A percentile compares a stretch with the other conserved stretches of the same genome.
Conservation (phyloP, 2,797 vertebrate genomes). For the Varecia variegata region DNA sequence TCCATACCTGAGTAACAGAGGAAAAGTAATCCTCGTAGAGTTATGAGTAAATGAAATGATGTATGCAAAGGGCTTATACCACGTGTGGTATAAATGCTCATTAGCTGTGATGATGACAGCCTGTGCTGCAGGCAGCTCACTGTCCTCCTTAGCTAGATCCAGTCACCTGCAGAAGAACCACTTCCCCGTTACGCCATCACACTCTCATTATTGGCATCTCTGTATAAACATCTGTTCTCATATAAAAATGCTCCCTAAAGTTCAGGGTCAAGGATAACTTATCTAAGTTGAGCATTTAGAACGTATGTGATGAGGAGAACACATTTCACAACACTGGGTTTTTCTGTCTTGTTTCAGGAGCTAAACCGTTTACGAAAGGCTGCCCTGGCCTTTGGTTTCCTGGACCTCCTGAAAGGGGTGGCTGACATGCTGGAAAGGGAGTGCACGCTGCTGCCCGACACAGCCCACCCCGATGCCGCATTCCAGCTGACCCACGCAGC, state of each 20-base stretch:
- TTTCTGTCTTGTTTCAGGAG: constrained; percentile 86
- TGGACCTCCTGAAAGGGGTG: constrained; percentile 96
- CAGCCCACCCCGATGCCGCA: constrained; percentile 95
- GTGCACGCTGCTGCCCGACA: constrained; percentile 96
- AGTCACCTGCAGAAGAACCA: background rate
- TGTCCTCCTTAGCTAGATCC: background rate
- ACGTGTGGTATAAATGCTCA: background rate
- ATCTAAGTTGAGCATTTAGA: background rate
- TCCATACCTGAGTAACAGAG: background rate
- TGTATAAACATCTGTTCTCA: background rate
- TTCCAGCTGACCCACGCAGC: constrained; percentile 97
- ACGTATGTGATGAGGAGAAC: background rate
- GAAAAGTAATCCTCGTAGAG: background rate
- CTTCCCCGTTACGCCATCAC: background rate
- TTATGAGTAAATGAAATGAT: background rate
- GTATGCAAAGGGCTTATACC: background rate
- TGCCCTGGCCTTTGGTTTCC: constrained; percentile 96
- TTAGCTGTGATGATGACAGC: background rate
- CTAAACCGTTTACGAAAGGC: constrained; percentile 96
- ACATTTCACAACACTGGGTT: background rate
- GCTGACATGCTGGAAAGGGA: constrained; percentile 96
- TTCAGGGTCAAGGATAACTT: background rate
- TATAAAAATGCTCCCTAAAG: background rate
- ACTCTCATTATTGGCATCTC: background rate
- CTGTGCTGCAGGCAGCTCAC: background rate